Percentiles rank a stretch among this genome's conserved stretches.
phyloP scores from a whole-genome alignment of 2,113 vertebrate species.

The Eclectus roratus region DNA sequence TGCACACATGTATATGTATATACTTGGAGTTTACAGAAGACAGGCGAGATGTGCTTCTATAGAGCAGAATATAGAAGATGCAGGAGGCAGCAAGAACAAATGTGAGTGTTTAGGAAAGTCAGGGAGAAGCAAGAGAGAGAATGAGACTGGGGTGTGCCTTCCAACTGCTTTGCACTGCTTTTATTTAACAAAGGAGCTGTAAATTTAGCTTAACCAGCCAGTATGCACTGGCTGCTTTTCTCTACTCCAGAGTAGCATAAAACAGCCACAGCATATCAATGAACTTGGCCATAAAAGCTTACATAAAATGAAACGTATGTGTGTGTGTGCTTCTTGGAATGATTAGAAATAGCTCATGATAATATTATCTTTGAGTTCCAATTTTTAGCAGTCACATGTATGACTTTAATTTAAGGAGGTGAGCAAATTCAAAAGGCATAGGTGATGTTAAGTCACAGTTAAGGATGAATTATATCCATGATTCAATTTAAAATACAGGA shows the following conservation, averaged over 20 bases:
- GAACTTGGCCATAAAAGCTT: slow-evolving; percentile 14
- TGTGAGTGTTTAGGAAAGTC: not conserved
- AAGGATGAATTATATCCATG: not conserved
- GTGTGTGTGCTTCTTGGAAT: not conserved
- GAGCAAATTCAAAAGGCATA: not conserved
- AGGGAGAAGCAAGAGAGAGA: not conserved
- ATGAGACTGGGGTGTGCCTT: not conserved
- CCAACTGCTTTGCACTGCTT: not conserved
- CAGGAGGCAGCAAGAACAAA: not conserved
- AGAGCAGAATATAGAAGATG: not conserved
- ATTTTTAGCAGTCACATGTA: not conserved
- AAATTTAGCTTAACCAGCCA: slow-evolving; percentile 25
- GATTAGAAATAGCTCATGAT: not conserved
- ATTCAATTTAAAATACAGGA: not conserved
- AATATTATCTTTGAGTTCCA: not conserved
- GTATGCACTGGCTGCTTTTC: slow-evolving; percentile 10
- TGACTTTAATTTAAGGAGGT: slow-evolving; percentile 1
- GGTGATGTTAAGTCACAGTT: not conserved
- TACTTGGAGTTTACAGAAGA: not conserved
- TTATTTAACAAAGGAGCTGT: slow-evolving; percentile 30
- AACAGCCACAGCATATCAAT: slow-evolving; percentile 25
- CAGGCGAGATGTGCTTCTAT: not conserved
- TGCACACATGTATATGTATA: not conserved
- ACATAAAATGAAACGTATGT: not conserved
- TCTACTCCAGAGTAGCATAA: slow-evolving; percentile 19